phyloP scores from a whole-genome alignment of 2,797 vertebrate species.

The Craterocephalus amniculus region DNA sequence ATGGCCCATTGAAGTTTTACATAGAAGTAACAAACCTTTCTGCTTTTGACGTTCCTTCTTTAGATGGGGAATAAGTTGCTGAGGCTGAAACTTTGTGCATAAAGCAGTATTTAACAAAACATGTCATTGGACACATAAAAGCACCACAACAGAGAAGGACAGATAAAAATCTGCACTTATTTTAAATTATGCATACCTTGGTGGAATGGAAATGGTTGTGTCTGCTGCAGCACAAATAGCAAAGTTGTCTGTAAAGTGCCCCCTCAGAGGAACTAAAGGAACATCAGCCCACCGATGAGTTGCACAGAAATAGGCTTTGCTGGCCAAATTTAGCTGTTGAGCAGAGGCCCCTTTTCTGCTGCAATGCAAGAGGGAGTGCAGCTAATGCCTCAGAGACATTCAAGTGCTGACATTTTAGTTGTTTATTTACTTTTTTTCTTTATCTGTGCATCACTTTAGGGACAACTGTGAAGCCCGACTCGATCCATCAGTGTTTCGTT shows the following conservation, averaged over 20 bases:
- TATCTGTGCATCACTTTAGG: constrained; percentile 63
- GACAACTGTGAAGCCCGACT: constrained; percentile 42
- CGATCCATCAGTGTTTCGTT: constrained; percentile 65
- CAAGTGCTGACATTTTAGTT: constrained; percentile 80
- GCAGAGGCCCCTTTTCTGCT: constrained; percentile 58
- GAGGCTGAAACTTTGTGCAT: constrained; percentile 8
- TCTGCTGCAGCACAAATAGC: constrained; percentile 55
- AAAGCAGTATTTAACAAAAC: constrained; percentile 32
- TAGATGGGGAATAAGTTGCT: constrained; percentile 14
- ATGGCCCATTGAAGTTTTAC: constrained; percentile 10
- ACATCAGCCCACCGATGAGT: constrained; percentile 66
- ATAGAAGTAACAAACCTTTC: constrained; percentile 10
- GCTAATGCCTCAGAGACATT: constrained; percentile 67
- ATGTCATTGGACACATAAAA: constrained; percentile 62
- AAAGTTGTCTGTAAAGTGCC: constrained; percentile 71
- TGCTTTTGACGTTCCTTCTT: constrained; percentile 8
- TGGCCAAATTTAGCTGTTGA: constrained; percentile 73
- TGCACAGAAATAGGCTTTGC: constrained; percentile 20
- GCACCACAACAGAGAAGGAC: constrained; percentile 57
- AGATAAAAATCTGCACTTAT: constrained; percentile 72
- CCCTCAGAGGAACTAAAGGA: constrained; percentile 76
- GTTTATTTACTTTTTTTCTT: constrained; percentile 76
- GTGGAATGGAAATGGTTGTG: constrained; percentile 65
- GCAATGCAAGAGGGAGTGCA: constrained; percentile 67
- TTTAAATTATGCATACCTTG: constrained; percentile 78